Conservation (phyloP, 2,888 invertebrate genomes). For the Melieria crassipennis region DNA sequence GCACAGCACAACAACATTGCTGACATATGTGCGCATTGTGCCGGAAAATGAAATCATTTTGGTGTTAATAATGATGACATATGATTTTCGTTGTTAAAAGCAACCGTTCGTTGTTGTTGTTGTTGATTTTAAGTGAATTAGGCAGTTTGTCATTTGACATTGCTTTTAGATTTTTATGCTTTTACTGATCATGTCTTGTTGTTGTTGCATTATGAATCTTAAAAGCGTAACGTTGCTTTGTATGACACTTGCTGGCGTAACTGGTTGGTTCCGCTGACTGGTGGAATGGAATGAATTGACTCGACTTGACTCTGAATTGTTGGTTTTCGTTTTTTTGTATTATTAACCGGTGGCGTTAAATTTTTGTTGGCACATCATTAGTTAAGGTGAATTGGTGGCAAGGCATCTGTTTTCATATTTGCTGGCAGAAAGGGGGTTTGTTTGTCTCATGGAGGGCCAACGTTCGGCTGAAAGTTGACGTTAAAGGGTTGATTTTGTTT, state of each 20-base stretch:
- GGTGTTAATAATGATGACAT: slow-evolving; percentile 66
- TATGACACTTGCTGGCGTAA: no score
- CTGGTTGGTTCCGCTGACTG: neutral
- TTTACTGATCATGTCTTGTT: slow-evolving; percentile 5
- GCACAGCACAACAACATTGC: neutral
- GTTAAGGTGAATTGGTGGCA: slow-evolving; percentile 47
- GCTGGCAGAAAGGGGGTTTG: neutral
- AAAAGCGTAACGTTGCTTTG: neutral
- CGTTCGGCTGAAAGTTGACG: no score
- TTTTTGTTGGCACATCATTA: slow-evolving; percentile 64
- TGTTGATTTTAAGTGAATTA: slow-evolving; percentile 56
- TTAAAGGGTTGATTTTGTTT: no score
- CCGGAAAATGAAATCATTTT: slow-evolving; percentile 63
- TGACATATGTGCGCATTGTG: slow-evolving; percentile 61
- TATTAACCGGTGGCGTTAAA: slow-evolving; percentile 54
- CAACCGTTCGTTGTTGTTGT: slow-evolving; percentile 37
- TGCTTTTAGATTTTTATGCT: slow-evolving; percentile 4
- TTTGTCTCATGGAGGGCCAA: neutral
- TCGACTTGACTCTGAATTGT: neutral
- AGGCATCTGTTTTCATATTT: slow-evolving; percentile 46
- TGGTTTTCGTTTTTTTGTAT: slow-evolving; percentile 30
- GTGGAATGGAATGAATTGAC: neutral
- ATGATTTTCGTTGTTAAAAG: slow-evolving; percentile 64
- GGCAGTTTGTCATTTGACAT: slow-evolving; percentile 52
- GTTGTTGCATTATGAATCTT: slow-evolving; percentile 12